A percentile compares a stretch with the other conserved stretches of the same genome.
phyloP scores from a whole-genome alignment of 2,797 vertebrate genomes.

The Staurois parvus region DNA sequence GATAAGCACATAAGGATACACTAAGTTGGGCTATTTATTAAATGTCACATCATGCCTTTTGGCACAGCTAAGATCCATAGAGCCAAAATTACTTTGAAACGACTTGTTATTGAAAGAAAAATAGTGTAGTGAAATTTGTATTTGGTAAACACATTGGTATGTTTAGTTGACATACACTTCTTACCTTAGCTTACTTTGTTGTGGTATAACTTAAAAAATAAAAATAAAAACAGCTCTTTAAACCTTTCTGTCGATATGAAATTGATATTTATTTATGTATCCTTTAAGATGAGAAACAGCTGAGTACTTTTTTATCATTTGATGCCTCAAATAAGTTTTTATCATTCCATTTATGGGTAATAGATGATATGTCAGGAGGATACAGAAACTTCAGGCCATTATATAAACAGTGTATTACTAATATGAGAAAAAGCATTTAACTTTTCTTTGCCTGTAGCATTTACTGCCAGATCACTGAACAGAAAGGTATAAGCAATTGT shows the following conservation, averaged over 20 bases:
- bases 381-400: constrained; percentile 48
- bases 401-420: constrained; percentile 52
- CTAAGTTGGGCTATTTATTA: constrained; percentile 5
- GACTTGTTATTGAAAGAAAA: constrained; percentile 3
- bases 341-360: constrained; percentile 42
- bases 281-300: not conserved
- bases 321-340: constrained; percentile 26
- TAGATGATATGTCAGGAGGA: constrained; percentile 52
- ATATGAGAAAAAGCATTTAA: constrained; percentile 46
- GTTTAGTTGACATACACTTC: not conserved
- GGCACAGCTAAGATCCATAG: not conserved
- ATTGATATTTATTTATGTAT: not conserved
- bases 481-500: constrained; percentile 42
- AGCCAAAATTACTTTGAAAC: constrained; percentile 7
- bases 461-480: constrained; percentile 49
- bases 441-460: constrained; percentile 50
- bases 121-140: not conserved
- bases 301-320: constrained; percentile 7
- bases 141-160: not conserved
- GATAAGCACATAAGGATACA: not conserved
- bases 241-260: not conserved
- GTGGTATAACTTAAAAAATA: not conserved
- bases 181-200: not conserved
- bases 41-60: constrained; percentile 16
- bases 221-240: not conserved